A percentile compares a stretch with the other conserved stretches of the same genome.
Conservation (phyloP, 35 echinoderm and acorn worm genomes). For the Acanthaster planci region DNA sequence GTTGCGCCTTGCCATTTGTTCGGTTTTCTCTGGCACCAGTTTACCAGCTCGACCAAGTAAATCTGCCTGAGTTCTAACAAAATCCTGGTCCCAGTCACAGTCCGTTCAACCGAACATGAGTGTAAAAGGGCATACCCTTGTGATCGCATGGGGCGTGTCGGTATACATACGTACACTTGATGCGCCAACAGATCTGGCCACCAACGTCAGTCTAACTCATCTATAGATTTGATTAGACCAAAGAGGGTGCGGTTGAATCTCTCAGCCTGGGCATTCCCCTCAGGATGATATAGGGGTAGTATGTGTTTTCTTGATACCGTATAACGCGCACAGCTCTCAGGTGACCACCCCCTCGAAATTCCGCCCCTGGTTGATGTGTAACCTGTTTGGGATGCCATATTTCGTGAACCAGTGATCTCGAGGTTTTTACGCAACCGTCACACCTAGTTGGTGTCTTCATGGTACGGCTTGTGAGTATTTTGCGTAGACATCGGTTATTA, state of each 20-base stretch:
- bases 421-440: constrained; percentile 39
- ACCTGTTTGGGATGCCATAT: constrained; percentile 33
- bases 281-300: constrained; percentile 48
- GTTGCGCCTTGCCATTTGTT: neutral
- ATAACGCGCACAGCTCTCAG: constrained; percentile 47
- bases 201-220: neutral
- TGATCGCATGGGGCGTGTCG: neutral
- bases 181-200: constrained; percentile 17
- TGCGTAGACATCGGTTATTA: constrained; percentile 62
- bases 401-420: constrained; percentile 17
- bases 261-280: constrained; percentile 42
- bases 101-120: constrained; percentile 32
- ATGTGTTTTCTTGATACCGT: constrained; percentile 35
- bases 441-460: constrained; percentile 43
- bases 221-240: neutral
- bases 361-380: constrained; percentile 63
- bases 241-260: constrained; percentile 30
- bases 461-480: constrained; percentile 56
- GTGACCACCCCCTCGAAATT: constrained; percentile 45
- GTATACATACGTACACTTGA: constrained; percentile 24
- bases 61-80: constrained; percentile 7
- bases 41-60: constrained; percentile 1
- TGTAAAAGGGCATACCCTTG: constrained; percentile 29
- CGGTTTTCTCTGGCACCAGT: neutral
- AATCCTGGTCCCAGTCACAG: constrained; percentile 18